Percentiles rank a stretch among this genome's conserved stretches.
These are phyloP conservation scores for Drosophila sp. DNA, from an alignment of 1,140 invertebrate genomes.

Conservation along the genomic window DNA sequence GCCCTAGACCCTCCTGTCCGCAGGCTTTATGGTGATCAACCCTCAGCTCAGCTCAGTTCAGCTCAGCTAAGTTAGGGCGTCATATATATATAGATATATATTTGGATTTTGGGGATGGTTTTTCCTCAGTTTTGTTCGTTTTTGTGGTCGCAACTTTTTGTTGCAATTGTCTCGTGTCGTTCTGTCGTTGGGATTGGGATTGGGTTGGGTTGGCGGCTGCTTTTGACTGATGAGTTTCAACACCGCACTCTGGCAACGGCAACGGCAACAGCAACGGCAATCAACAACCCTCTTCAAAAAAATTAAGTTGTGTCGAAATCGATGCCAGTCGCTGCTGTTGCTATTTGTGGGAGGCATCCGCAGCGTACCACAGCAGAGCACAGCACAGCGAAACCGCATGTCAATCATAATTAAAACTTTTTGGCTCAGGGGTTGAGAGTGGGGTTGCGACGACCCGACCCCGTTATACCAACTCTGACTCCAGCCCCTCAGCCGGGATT, in stretches of 20 bases:
- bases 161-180: constrained; percentile 70
- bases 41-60: constrained; percentile 23
- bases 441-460: too few relatives aligned
- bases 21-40: constrained; percentile 31
- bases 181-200: not conserved
- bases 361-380: constrained; percentile 3
- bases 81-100: constrained; percentile 12
- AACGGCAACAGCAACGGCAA: constrained; percentile 49
- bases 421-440: constrained; percentile 16
- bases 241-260: constrained; percentile 49
- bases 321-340: constrained; percentile 49
- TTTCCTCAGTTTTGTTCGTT: constrained; percentile 9
- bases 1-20: constrained; percentile 9
- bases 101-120: constrained; percentile 42
- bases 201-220: constrained; percentile 31
- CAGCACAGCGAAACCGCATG: constrained; percentile 62
- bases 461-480: too few relatives aligned
- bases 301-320: constrained; percentile 80
- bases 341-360: constrained; percentile 23
- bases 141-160: constrained; percentile 57
- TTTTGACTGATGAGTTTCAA: constrained; percentile 77
- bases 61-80: not conserved
- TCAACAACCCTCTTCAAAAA: constrained; percentile 76
- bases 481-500: not conserved
- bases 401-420: constrained; percentile 81